phyloP scores from a whole-genome alignment of 2,888 invertebrate genomes.

The Polyommatus icarus region DNA sequence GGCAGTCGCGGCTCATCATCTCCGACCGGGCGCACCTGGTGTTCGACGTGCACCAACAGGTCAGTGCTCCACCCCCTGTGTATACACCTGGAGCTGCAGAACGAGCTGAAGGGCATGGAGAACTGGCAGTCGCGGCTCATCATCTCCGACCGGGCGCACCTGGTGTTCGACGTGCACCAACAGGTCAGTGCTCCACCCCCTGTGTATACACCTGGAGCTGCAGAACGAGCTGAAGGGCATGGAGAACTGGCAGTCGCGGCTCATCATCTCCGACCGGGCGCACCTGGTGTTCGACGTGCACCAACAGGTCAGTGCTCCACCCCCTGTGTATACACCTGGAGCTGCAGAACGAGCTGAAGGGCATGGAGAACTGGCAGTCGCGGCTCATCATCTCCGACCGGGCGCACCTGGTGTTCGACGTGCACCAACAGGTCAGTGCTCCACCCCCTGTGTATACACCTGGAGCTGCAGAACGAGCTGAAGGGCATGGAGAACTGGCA shows the following conservation, averaged over 20 bases:
- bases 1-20: conserved; percentile 92
- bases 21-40: conserved; percentile 98
- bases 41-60: conserved; percentile 94
- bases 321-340: conserved; percentile 69
- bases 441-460: too few species aligned
- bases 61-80: conserved; percentile 40
- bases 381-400: conserved; percentile 96
- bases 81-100: conserved; percentile 84
- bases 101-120: conserved; percentile 92
- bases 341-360: conserved; percentile 92
- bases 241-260: background rate
- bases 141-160: conserved; percentile 97
- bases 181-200: conserved; percentile 62
- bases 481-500: background rate
- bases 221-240: background rate
- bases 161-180: conserved; percentile 96
- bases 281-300: conserved; percentile 97
- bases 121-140: conserved; percentile 91
- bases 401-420: conserved; percentile 96
- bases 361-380: conserved; percentile 89
- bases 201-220: too few species aligned
- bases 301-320: conserved; percentile 80
- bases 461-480: background rate
- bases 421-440: conserved; percentile 86
- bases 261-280: conserved; percentile 89